Conservation (phyloP, 2,888 invertebrate genomes). For the Horisme vitalbata region DNA sequence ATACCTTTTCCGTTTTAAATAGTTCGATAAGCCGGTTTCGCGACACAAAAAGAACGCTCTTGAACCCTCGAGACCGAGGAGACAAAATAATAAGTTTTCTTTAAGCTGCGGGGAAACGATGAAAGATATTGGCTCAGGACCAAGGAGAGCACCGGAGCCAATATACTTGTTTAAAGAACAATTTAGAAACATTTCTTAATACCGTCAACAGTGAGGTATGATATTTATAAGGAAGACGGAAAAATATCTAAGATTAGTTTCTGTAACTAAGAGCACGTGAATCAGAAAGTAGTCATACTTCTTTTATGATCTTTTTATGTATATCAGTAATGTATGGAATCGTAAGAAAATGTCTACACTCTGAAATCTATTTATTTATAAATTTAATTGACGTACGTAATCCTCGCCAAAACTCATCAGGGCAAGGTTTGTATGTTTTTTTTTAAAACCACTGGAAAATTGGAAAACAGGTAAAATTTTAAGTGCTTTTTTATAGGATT, state of each 20-base stretch:
- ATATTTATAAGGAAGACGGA: slow-evolving; percentile 1
- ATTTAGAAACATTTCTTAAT: slow-evolving; percentile 21
- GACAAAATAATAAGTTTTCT: slow-evolving; percentile 39
- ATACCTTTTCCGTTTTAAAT: slow-evolving; percentile 27
- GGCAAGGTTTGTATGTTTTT: no score
- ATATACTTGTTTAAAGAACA: slow-evolving; percentile 32
- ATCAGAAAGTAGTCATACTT: no score
- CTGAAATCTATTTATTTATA: no score
- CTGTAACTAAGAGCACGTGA: no score
- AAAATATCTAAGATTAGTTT: background rate
- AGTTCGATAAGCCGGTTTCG: slow-evolving; percentile 31
- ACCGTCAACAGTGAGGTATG: slow-evolving; percentile 10
- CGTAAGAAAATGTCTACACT: no score
- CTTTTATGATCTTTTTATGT: no score
- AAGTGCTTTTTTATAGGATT: no score
- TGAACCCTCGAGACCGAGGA: slow-evolving; percentile 29
- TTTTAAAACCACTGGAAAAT: no score
- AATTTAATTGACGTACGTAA: no score
- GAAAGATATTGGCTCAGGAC: slow-evolving; percentile 34
- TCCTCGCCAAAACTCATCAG: no score
- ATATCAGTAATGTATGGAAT: no score
- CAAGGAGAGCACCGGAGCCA: slow-evolving; percentile 27
- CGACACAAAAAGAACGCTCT: slow-evolving; percentile 32
- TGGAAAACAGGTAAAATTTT: no score
- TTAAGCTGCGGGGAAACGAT: slow-evolving; percentile 35